phyloP scores from a whole-genome alignment of 1,140 invertebrate species.

The Pantala flavescens region DNA sequence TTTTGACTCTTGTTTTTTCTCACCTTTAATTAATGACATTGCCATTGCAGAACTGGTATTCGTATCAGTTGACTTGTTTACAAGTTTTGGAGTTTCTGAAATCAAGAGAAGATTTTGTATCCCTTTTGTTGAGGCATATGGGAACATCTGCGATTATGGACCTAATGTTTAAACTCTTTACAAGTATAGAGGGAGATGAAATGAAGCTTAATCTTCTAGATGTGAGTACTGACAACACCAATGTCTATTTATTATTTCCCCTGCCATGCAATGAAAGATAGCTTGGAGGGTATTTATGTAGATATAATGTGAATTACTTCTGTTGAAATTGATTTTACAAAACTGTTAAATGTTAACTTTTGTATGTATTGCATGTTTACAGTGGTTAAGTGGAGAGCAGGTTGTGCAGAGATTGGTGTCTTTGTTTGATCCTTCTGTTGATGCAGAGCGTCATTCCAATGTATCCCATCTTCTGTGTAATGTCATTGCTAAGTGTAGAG shows the following conservation, averaged over 20 bases:
- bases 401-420: slow-evolving; percentile 72
- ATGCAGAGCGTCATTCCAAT: slow-evolving; percentile 66
- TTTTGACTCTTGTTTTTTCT: no score
- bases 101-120: slow-evolving; percentile 72
- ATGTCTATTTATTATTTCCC: neutral
- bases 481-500: slow-evolving; percentile 58
- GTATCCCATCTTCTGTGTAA: slow-evolving; percentile 72
- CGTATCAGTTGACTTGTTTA: slow-evolving; percentile 79
- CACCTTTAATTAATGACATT: no score
- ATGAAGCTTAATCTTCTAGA: slow-evolving; percentile 70
- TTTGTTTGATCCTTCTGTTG: slow-evolving; percentile 62
- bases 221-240: slow-evolving; percentile 53
- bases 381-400: slow-evolving; percentile 85
- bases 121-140: slow-evolving; percentile 75
- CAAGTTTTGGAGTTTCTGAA: slow-evolving; percentile 87
- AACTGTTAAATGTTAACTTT: neutral
- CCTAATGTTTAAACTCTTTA: slow-evolving; percentile 77
- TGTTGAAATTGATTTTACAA: neutral
- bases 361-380: slow-evolving; percentile 31
- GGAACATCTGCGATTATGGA: slow-evolving; percentile 93
- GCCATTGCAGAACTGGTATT: slow-evolving; percentile 66
- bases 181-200: slow-evolving; percentile 68
- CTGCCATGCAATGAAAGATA: neutral
- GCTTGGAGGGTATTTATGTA: neutral
- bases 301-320: neutral